Base-by-base conservation (phyloP, 2,888 invertebrate genomes). In the Saturnia pavonia region DNA sequence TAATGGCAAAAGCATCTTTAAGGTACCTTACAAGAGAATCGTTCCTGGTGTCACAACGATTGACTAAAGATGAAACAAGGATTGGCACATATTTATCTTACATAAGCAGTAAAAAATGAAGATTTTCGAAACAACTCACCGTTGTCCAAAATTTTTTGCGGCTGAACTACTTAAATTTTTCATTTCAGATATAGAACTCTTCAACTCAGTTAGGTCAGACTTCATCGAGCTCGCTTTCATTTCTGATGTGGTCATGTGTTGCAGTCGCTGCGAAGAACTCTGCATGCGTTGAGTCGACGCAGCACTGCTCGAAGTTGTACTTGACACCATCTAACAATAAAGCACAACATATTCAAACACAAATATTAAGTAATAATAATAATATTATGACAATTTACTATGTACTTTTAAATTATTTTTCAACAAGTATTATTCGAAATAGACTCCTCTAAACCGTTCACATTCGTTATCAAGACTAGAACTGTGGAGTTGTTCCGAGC, bases 181-280 rank as follows among this genome's bases (percentile, higher is more conserved):
- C 96, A 98, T 97, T 94, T 97, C 97, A 74, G 97, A 96, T 89
- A 98, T 97, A 85, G 97, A 97, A 86, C 96, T 97, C 89, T 97
- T 96, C 76, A 98, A 95, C 85, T 97, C 96, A 73, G 95, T 95
- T 68, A 97, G 94, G 88, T 97, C 97, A 75, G 96, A 96, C 91
- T 97, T 97, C 92, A 97, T 96, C 73, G 96, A 96, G 85, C 96
- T 96, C 76, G 97, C 96, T 92, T 97, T 97, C 94, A 96, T 96
- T 94, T 97, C 97, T 82, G 96, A 96, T 75, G 95, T 94, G 71
- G 94, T 92, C 86, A 93, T 90, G 82, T 94, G 93, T 77, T 92
- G 93, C 60, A 93, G 86, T 67, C 95, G 92, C 80, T 95, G 95
- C 76, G 95, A 94, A 82, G 92, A 94, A 90, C 94, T 94, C 88